A percentile compares a stretch with the other conserved stretches of the same genome.
Conservation (phyloP, 2,797 vertebrate genomes). For the Rhabdomys pumilio region DNA sequence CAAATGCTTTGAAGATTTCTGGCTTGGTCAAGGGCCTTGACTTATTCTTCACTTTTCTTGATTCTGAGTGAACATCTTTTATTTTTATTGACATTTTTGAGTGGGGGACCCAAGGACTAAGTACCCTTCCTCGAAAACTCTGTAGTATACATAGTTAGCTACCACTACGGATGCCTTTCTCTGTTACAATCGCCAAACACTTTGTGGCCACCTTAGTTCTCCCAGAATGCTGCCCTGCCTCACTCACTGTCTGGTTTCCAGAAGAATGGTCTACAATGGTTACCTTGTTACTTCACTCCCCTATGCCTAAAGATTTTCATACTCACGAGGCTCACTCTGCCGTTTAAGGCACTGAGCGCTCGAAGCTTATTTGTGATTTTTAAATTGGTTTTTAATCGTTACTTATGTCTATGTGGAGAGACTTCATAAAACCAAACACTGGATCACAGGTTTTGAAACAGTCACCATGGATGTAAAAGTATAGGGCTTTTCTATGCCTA, state of each 20-base stretch:
- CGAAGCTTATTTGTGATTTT: not conserved
- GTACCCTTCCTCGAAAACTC: not conserved
- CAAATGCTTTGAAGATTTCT: slow-evolving; percentile 74
- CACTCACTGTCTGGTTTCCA: not conserved
- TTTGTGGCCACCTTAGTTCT: not conserved
- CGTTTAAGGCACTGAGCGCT: not conserved
- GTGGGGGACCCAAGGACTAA: not conserved
- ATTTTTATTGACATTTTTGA: slow-evolving; percentile 1
- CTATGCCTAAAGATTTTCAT: not conserved
- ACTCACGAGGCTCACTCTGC: not conserved
- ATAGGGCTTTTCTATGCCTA: not conserved
- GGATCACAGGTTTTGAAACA: not conserved
- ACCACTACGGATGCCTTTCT: too few relatives aligned
- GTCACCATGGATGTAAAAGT: not conserved
- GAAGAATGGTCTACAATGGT: not conserved
- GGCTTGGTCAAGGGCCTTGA: not conserved
- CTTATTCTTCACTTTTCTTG: not conserved
- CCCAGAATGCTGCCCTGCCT: not conserved
- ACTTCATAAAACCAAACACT: not conserved
- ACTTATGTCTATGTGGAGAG: not conserved
- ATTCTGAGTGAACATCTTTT: not conserved
- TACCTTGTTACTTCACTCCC: not conserved
- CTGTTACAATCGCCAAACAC: not conserved
- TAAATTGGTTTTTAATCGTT: not conserved
- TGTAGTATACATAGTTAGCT: not conserved